phyloP scores from a whole-genome alignment of 1,140 invertebrate genomes.

The Drosophila kanapiae region DNA sequence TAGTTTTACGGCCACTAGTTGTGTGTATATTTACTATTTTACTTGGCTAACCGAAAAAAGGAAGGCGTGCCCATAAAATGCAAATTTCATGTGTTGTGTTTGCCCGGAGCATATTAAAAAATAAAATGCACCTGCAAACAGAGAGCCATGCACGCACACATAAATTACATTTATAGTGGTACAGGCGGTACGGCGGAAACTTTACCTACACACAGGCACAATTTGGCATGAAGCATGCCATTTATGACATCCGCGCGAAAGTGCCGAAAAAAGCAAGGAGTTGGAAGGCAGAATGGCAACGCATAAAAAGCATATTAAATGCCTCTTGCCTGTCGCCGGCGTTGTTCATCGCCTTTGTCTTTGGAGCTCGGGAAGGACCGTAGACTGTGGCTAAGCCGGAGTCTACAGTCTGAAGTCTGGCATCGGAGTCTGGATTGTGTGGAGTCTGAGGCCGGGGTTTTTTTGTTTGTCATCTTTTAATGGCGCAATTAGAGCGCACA shows the following conservation, averaged over 20 bases:
- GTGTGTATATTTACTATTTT: conserved; percentile 42
- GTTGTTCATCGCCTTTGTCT: conserved; percentile 51
- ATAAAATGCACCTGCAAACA: conserved; percentile 80
- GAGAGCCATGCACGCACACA: conserved; percentile 57
- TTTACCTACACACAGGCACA: conserved; percentile 32
- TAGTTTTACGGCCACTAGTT: conserved; percentile 38
- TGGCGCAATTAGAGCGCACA: conserved; percentile 80
- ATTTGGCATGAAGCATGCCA: conserved; percentile 68
- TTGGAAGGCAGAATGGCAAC: conserved; percentile 44
- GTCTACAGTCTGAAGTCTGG: conserved; percentile 15
- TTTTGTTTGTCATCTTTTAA: conserved; percentile 81
- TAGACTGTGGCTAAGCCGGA: conserved; percentile 17
- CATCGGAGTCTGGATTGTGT: neutral
- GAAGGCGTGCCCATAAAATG: conserved; percentile 59
- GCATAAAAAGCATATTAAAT: conserved; percentile 82
- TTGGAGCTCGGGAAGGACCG: conserved; percentile 1
- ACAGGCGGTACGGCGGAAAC: conserved; percentile 41
- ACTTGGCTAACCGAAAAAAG: conserved; percentile 43
- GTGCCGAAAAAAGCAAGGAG: conserved; percentile 42
- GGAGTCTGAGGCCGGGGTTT: conserved; percentile 7
- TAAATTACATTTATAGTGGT: conserved; percentile 79
- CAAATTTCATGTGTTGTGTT: conserved; percentile 72
- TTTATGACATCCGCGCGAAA: conserved; percentile 78
- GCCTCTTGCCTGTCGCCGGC: conserved; percentile 53
- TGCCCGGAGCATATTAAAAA: conserved; percentile 70